Base-by-base conservation (phyloP, 2,888 invertebrate genomes). In the Operophtera brumata region DNA sequence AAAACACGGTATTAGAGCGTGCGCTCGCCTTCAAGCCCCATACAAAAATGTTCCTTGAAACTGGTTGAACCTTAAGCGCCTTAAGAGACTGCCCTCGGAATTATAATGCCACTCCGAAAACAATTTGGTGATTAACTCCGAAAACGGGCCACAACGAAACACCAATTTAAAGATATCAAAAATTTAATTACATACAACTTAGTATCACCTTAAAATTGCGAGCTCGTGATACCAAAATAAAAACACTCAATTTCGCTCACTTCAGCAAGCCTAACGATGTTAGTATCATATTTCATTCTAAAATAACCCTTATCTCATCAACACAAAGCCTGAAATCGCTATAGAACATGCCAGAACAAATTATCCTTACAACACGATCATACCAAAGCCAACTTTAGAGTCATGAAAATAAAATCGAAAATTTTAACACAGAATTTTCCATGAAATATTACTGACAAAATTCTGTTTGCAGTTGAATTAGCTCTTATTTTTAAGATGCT, bases 171-270 rank as follows among this genome's bases (percentile, higher is more conserved):
- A 37, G 8, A 53, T 58, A 53, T 57, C 40, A 48, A 50, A 56
- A 57, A 54, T 57, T 39, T 62, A 57, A 62, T 61, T 62, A 59
- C 56, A 61, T 49, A 56, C 51, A 65, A 64, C 64, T 55, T 65
- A 71, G 20, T 20, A 20, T 4, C 71, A 70, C 71, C 66, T 71
- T 55, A 58, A 69, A 77, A 79, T 77, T 75, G 75, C 75, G 12
- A 65, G 69, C 20, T 72, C 76, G 75, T 76, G 75, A 73, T 70
- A 65, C 61, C 47, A 71, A 36, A 77, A 78, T 72, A 76, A 75
- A 72, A 74, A 53, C 66, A 59, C 62, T 62, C 65, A 69, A 66
- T 64, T 62, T 51, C 42, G 55, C 67, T 65, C 63, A 67, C 69
- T 64, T 68, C 70, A 70, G 48, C 47, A 53, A 53, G 56, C 32